phyloP scores from a whole-genome alignment of 2,113 vertebrate genomes.

The Bambusicola thoracicus region DNA sequence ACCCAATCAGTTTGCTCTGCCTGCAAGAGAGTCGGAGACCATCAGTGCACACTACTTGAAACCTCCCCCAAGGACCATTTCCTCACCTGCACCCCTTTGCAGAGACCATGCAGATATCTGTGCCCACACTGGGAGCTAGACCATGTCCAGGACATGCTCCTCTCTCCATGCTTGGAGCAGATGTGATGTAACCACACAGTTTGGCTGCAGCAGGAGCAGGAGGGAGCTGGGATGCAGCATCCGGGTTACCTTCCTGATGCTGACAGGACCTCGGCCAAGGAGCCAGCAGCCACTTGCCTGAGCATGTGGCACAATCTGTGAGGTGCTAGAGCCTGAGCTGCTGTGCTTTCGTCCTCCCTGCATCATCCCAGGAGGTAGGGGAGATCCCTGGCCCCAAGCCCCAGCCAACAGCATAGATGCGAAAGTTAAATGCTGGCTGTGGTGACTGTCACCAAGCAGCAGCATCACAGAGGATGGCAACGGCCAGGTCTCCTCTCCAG shows the following conservation, averaged over 20 bases:
- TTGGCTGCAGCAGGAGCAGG: background rate
- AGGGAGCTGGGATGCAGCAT: background rate
- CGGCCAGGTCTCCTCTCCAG: background rate
- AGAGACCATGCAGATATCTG: background rate
- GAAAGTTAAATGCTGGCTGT: background rate
- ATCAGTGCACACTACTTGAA: accelerated
- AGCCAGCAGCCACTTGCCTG: background rate
- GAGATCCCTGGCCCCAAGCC: background rate
- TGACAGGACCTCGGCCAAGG: background rate
- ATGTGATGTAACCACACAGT: accelerated
- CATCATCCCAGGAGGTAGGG: background rate
- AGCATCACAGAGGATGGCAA: background rate
- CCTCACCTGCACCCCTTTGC: background rate
- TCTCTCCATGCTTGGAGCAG: background rate
- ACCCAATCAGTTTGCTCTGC: slow-evolving; percentile 81
- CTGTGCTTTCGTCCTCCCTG: background rate
- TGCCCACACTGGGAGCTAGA: background rate
- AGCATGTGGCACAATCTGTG: background rate
- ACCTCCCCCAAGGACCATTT: background rate
- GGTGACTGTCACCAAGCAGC: background rate
- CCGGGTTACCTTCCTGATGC: background rate
- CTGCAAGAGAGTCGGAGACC: slow-evolving; percentile 59
- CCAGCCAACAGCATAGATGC: background rate
- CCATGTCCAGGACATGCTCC: background rate
- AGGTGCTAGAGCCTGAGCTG: background rate